phyloP scores from a whole-genome alignment of 2,113 vertebrate species.

The Siniperca chuatsi region DNA sequence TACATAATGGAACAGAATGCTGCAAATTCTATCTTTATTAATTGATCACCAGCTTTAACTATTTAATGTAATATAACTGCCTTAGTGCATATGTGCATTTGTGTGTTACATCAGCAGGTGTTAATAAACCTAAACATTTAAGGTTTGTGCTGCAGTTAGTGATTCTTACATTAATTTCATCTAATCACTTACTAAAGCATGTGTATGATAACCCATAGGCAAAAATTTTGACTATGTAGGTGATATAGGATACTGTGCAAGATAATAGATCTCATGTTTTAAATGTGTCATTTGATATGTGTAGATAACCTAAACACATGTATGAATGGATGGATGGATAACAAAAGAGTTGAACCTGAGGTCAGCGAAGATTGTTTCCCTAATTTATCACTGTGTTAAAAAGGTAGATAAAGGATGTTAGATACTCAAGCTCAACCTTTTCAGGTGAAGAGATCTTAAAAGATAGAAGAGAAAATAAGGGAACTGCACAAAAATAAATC shows the following conservation, averaged over 20 bases:
- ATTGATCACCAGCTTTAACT: neutral
- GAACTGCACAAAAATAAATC: neutral
- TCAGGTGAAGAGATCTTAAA: conserved; percentile 2
- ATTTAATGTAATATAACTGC: neutral
- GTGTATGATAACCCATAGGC: neutral
- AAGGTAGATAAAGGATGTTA: conserved; percentile 13
- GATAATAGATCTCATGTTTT: conserved; percentile 16
- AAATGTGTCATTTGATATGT: conserved; percentile 51
- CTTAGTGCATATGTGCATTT: neutral
- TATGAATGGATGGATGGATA: conserved; percentile 28
- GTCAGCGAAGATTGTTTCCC: conserved; percentile 32
- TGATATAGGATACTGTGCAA: neutral
- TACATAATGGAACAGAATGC: neutral
- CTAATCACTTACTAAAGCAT: neutral
- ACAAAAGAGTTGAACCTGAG: conserved; percentile 55
- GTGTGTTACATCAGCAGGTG: neutral
- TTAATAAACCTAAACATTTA: neutral
- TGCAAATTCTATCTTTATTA: neutral
- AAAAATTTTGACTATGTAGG: neutral
- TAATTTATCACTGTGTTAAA: conserved; percentile 39
- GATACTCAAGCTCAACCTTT: conserved; percentile 15
- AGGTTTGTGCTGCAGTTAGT: neutral
- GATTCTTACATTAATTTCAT: neutral
- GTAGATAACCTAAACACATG: conserved; percentile 37
- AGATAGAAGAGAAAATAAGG: neutral